Base-by-base conservation (phyloP, 2,113 vertebrate species). In the Gulo gulo region DNA sequence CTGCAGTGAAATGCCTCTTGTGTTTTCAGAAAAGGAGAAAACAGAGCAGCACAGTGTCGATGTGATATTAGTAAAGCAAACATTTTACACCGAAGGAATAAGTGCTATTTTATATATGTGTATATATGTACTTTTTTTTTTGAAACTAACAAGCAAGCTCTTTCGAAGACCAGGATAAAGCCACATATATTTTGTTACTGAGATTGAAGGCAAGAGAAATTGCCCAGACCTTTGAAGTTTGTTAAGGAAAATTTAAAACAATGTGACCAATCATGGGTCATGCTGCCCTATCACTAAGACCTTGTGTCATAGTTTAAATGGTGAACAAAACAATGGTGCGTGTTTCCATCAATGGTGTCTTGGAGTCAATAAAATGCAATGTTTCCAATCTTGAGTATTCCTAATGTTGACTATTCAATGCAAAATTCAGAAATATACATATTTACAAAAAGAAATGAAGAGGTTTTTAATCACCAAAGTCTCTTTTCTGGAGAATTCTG, bases 31-130 rank as follows among this genome's bases (percentile, higher is more conserved):
- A 95, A 96, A 69, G 15, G n/a, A 93, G 34, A 36, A 95, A 92
- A 74, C 4, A 92, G n/a, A 96, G 52, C 26, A 50, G 67, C 31
- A 4, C 26, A 16, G 15, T 93, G 36, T 87, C 12, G 3, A 1
- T 59, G 34, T 92, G 87, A 67, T 78, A 83, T 86, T 79, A 93
- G 67, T 52, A 82, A 97, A 97, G 83, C 36, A 97, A 92, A 95
- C 42, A 80, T 80, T 97, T 92, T 55, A 45, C 85, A 55, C 4
- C 50, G 52, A 93, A 93, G 31, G 13, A 92, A 73, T 76, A 78
- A 20, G 3, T 73, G 20, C 2, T 63, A 74, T 47, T 69, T 96
- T 74, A 74, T 15, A 67, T 69, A 91, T 73, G 21, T 69, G 4
- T n/a, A 18, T 67, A 65, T 31, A 65, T 95, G 55, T 84, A 55